A percentile compares a stretch with the other conserved stretches of the same genome.
phyloP scores from a whole-genome alignment of 2,113 vertebrate genomes.

The Holacanthus passer region DNA sequence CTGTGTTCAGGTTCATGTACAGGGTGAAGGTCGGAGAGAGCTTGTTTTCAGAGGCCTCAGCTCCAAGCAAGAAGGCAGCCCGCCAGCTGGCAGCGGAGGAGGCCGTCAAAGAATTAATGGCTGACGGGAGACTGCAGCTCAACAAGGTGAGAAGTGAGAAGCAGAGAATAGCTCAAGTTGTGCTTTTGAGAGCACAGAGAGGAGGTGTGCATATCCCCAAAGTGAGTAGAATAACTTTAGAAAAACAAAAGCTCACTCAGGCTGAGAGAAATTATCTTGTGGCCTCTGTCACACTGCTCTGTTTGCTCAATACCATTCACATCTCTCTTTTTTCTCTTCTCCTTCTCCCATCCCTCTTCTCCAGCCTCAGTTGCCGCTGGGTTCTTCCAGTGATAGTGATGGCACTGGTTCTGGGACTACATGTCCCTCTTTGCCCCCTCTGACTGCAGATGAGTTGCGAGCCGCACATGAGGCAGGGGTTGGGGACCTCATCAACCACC shows the following conservation, averaged over 20 bases:
- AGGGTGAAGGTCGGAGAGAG: constrained; percentile 91
- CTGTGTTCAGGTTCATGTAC: constrained; percentile 91
- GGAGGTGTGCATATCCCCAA: neutral
- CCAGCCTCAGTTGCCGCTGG: constrained; percentile 82
- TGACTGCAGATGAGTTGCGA: constrained; percentile 83
- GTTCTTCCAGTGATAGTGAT: constrained; percentile 73
- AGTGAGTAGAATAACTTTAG: neutral
- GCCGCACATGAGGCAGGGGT: constrained; percentile 86
- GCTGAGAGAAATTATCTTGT: neutral
- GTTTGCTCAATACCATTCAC: neutral
- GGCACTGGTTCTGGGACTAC: constrained; percentile 56
- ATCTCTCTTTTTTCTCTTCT: neutral
- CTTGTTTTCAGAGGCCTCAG: constrained; percentile 90
- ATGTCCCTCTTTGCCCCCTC: constrained; percentile 81
- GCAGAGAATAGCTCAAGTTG: neutral
- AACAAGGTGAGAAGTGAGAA: constrained; percentile 83
- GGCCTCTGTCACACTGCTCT: neutral
- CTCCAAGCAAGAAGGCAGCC: constrained; percentile 96
- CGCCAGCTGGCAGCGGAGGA: constrained; percentile 96
- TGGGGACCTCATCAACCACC: constrained; percentile 93
- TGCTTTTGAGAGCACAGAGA: neutral
- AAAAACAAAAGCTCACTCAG: neutral
- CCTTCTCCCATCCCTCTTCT: neutral
- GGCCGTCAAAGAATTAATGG: constrained; percentile 91
- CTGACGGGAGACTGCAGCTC: constrained; percentile 82